Conservation (phyloP, 2,888 invertebrate species). For the Drosophila recens region DNA sequence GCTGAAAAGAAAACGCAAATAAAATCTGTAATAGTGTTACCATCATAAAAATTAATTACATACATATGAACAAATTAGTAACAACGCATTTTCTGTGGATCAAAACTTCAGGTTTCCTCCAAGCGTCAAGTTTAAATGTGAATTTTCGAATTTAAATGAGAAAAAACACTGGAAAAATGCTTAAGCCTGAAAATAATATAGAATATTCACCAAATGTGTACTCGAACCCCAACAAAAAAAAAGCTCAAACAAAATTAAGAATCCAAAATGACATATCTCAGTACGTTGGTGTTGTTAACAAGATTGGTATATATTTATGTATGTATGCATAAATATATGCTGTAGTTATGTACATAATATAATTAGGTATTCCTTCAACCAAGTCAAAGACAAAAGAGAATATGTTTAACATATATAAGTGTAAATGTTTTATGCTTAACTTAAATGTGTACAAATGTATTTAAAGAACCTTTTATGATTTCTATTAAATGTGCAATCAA, state of each 20-base stretch:
- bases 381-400: slow-evolving; percentile 66
- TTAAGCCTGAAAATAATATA: slow-evolving; percentile 10
- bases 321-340: slow-evolving; percentile 13
- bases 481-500: slow-evolving; percentile 73
- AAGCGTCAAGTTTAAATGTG: slow-evolving; percentile 15
- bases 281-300: slow-evolving; percentile 39
- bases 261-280: slow-evolving; percentile 37
- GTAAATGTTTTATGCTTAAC: slow-evolving; percentile 50
- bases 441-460: slow-evolving; percentile 44
- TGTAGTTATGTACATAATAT: slow-evolving; percentile 6
- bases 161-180: slow-evolving; percentile 1
- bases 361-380: slow-evolving; percentile 22
- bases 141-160: slow-evolving; percentile 56
- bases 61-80: background rate
- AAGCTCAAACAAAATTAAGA: background rate
- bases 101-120: slow-evolving; percentile 49
- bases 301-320: slow-evolving; percentile 8
- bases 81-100: slow-evolving; percentile 36
- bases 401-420: slow-evolving; percentile 73
- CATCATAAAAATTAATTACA: background rate
- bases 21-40: background rate
- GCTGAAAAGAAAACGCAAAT: background rate
- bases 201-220: background rate
- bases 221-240: background rate
- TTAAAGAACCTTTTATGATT: slow-evolving; percentile 48